Evolutionary conservation across 2,113 vertebrate genomes (phyloP), one percentile per base, ranked within the genome.

Genomic region (Bujurquina vittata): DNA sequence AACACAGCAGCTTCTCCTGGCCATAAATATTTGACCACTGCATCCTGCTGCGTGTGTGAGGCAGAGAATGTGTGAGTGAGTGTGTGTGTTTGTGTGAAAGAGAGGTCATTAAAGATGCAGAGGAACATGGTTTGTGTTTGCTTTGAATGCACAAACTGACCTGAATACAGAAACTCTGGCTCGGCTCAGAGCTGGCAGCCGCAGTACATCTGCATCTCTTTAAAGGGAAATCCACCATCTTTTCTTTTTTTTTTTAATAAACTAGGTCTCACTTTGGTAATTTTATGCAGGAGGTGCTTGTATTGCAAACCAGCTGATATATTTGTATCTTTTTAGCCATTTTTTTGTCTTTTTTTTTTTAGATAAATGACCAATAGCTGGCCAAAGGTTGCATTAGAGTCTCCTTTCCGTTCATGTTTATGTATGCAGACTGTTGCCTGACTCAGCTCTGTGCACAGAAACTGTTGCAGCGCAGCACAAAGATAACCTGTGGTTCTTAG

Each of bases 21-120:
- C 37, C 86, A 92, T 93, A 76, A 91, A 93, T 93, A 92, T 93
- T 90, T 91, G 87, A 93, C 90, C 88, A 77, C 2, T n/a, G 67
- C 84, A 46, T 79, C 65, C 80, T 35, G 75, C 57, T 76, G 78
- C 54, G 75, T 15, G 79, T 59, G 72, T 35, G 59, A 49, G 40
- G 7, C 49, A 20, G 49, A 49, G 40, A 69, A 69, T 35, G 57
- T 22, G 75, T 73, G 76, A 57, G 62, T 37, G 56, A 31, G 74
- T 23, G 49, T 46, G 49, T 46, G 62, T 56, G 60, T 59, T 40
- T 46, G 62, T 56, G 60, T 59, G 69, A 15, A 35, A 67, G 75
- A 63, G 79, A 57, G 80, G 77, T 88, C 84, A 91, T 94, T 94
- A 92, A 88, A 85, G 87, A 89, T 91, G 88, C 85, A 83, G 85